A percentile compares a stretch with the other conserved stretches of the same genome.
These are phyloP conservation scores for Lutjanus campechanus DNA, from an alignment of 2,797 vertebrate species.

Conservation along the genomic window DNA sequence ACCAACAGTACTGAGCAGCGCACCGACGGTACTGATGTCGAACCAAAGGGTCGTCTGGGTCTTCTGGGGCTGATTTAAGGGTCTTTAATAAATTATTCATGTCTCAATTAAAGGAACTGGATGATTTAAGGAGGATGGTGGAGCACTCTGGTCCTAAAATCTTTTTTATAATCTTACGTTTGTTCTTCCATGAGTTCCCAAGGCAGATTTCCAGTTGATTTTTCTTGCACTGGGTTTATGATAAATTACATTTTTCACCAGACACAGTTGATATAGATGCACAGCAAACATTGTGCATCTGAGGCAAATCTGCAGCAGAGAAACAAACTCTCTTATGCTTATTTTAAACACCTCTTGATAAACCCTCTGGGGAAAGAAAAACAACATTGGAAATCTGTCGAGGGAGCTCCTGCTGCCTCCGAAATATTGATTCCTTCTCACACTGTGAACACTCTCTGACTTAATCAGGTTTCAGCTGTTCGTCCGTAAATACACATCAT, in stretches of 20 bases:
- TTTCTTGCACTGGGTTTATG: not conserved
- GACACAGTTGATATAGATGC: not conserved
- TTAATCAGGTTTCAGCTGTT: not conserved
- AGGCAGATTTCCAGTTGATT: constrained; percentile 24
- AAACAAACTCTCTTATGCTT: not conserved
- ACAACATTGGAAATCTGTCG: constrained; percentile 9
- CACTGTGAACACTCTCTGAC: not conserved
- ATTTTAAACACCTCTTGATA: constrained; percentile 2
- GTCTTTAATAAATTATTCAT: constrained; percentile 10
- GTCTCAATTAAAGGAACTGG: not conserved
- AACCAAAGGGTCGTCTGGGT: constrained; percentile 9
- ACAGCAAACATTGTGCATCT: not conserved
- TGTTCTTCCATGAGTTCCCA: not conserved
- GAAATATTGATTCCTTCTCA: not conserved
- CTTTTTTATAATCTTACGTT: not conserved
- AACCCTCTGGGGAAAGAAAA: not conserved
- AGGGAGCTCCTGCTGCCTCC: not conserved
- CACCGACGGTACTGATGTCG: constrained; percentile 57
- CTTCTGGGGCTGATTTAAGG: constrained; percentile 20
- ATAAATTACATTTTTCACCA: not conserved
- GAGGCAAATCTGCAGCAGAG: not conserved
- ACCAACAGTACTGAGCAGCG: constrained; percentile 79
- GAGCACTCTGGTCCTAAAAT: not conserved
- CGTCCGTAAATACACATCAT: not conserved
- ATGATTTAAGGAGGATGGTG: not conserved